Evolutionary conservation across 2,797 vertebrate genomes (phyloP), one percentile per base, ranked within the genome.

Genomic region (Discoglossus pictus): DNA sequence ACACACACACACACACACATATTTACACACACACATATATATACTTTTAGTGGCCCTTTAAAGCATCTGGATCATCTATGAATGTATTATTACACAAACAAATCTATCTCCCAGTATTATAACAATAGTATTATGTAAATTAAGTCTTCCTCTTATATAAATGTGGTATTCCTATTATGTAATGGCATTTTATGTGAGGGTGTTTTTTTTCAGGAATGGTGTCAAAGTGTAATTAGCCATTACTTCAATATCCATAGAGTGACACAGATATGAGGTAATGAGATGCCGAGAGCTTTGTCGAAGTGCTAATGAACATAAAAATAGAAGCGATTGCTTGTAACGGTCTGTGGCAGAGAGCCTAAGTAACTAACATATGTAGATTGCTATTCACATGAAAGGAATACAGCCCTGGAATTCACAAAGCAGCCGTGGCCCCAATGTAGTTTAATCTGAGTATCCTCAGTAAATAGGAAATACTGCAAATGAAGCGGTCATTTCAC

Each of bases 221-320:
- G 68, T 64, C 61, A 65, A 48, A 15, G 60, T 64, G 68, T 50
- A 71, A 71, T 65, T 65, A 59, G 60, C 59, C 68, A 56, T 71
- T 71, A 59, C 38, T 44, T 36, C 24, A 52, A 64, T 39, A 51
- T 52, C 27, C 52, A 43, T 58, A 70, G 58, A 58, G 60, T 56
- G 51, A 56, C 59, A 62, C 24, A 55, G 67, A 34, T 56, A 55
- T 70, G 60, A 62, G 36, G 60, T 70, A 63, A 70, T 58, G 60
- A 58, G 68, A 70, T 70, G 52, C 68, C 68, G 24, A 18, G 36
- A 36, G 59, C 44, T 70, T 55, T 70, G 46, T 46, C 65, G 38
- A 58, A 59, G 38, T 38, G 20, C 61, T 71, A 71, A 71, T 71
- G 68, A 71, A 55, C 46, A 50, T 71, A 65, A 59, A 64, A 64